Evolutionary conservation across 2,888 invertebrate genomes (phyloP).

Genomic region (Andrena chrysosceles): DNA sequence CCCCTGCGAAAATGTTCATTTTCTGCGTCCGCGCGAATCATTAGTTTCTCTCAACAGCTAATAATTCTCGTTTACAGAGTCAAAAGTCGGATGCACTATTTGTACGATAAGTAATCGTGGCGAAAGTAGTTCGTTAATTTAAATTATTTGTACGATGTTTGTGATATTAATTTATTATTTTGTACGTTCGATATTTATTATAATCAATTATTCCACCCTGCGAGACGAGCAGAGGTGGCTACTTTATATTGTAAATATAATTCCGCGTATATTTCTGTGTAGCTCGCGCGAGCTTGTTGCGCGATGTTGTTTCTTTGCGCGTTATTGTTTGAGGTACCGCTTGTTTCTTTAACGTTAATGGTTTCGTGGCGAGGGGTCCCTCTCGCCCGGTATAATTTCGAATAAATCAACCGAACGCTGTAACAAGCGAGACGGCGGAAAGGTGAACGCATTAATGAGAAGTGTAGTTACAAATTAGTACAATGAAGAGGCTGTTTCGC

Average conservation of each 20-base stretch:
- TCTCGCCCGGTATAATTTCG: slow-evolving; percentile 5
- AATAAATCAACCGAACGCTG: slow-evolving; percentile 22
- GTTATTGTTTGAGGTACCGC: slow-evolving; percentile 18
- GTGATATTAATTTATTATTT: slow-evolving; percentile 60
- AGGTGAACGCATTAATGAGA: slow-evolving; percentile 1
- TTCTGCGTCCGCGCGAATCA: slow-evolving; percentile 43
- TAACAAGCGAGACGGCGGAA: background rate
- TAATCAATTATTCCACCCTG: slow-evolving; percentile 35
- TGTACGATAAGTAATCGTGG: slow-evolving; percentile 45
- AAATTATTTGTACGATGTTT: slow-evolving; percentile 43
- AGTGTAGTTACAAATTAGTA: slow-evolving; percentile 52
- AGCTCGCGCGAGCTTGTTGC: slow-evolving; percentile 18
- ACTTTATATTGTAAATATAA: slow-evolving; percentile 37
- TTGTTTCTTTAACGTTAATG: slow-evolving; percentile 20
- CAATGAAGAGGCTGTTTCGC: slow-evolving; percentile 55
- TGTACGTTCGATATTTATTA: slow-evolving; percentile 50
- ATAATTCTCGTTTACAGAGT: slow-evolving; percentile 37
- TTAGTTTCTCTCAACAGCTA: slow-evolving; percentile 25
- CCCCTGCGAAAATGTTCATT: slow-evolving; percentile 6
- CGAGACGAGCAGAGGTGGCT: slow-evolving; percentile 2
- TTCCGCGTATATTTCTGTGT: slow-evolving; percentile 21
- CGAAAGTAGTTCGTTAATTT: slow-evolving; percentile 28
- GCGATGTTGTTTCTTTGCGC: slow-evolving; percentile 16
- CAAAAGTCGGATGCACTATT: slow-evolving; percentile 57
- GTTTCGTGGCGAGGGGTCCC: background rate